phyloP scores from a whole-genome alignment of 2,797 vertebrate genomes.

The Neostethus bicornis region DNA sequence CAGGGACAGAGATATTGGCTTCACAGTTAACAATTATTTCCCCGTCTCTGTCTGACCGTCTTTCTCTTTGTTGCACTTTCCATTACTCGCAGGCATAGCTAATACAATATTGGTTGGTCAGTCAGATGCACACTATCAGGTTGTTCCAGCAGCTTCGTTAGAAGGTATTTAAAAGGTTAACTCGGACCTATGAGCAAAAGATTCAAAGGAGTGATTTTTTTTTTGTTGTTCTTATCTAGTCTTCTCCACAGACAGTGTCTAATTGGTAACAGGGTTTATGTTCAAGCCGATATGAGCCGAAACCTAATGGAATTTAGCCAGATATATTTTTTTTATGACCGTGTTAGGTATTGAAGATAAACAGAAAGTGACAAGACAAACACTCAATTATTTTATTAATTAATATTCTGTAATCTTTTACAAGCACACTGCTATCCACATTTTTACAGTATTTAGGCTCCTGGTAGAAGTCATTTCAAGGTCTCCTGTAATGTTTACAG shows the following conservation, averaged over 20 bases:
- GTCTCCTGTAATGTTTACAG: conserved; percentile 67
- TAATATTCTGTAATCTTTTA: too few relatives aligned
- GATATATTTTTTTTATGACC: conserved; percentile 22
- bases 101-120: conserved; percentile 54
- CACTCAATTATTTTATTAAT: conserved; percentile 25
- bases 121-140: conserved; percentile 25
- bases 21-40: conserved; percentile 60
- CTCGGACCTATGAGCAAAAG: conserved; percentile 27
- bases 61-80: conserved; percentile 66
- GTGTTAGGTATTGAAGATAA: conserved; percentile 22
- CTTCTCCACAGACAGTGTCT: conserved; percentile 3
- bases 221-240: neutral
- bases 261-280: conserved; percentile 2
- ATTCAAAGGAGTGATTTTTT: neutral
- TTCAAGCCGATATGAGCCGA: neutral
- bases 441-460: conserved; percentile 40
- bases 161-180: conserved; percentile 42
- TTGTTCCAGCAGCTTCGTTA: conserved; percentile 47
- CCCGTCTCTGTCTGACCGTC: conserved; percentile 36
- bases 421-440: conserved; percentile 21
- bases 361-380: conserved; percentile 12
- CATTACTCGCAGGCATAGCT: conserved; percentile 71
- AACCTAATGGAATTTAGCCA: conserved; percentile 12
- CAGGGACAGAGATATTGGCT: conserved; percentile 63
- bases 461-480: conserved; percentile 57